Evolutionary conservation across 2,888 invertebrate species (phyloP).

Genomic region (Atherix ibis): DNA sequence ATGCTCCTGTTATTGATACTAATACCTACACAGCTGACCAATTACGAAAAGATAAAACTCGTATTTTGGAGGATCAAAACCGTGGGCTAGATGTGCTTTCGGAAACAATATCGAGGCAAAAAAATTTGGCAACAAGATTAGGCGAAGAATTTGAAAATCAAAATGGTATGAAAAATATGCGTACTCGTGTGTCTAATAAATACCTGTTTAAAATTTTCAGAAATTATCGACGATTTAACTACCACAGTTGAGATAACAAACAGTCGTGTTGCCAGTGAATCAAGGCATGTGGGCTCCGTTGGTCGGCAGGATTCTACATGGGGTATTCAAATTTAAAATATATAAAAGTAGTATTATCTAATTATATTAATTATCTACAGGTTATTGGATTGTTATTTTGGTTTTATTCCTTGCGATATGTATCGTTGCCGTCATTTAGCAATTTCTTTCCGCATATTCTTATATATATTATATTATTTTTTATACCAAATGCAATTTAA

Average conservation of each 20-base stretch:
- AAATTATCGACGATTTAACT: conserved; percentile 58
- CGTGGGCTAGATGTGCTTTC: conserved; percentile 57
- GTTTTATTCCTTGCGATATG: conserved; percentile 51
- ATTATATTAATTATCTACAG: conserved; percentile 25
- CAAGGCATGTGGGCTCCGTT: conserved; percentile 46
- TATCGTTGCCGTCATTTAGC: conserved; percentile 29
- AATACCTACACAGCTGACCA: conserved; percentile 34
- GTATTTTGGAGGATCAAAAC: conserved; percentile 56
- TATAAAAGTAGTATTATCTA: too few relatives aligned
- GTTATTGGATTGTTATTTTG: conserved; percentile 57
- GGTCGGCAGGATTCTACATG: conserved; percentile 54
- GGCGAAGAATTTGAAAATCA: conserved; percentile 61
- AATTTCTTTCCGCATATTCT: too few relatives aligned
- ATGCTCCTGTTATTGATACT: conserved; percentile 30
- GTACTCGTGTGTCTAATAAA: conserved; percentile 9
- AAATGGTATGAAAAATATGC: conserved; percentile 51
- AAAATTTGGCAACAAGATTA: conserved; percentile 56
- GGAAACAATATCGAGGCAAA: conserved; percentile 58
- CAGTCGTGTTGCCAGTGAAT: conserved; percentile 48
- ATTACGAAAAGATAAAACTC: conserved; percentile 40
- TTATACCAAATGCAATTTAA: too few relatives aligned
- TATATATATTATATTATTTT: too few relatives aligned
- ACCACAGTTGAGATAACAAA: conserved; percentile 57
- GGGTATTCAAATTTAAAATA: conserved; percentile 29
- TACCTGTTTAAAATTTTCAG: conserved; percentile 31